Evolutionary conservation across 1,140 invertebrate species (phyloP).

Genomic region (Lasaia peninsularis): DNA sequence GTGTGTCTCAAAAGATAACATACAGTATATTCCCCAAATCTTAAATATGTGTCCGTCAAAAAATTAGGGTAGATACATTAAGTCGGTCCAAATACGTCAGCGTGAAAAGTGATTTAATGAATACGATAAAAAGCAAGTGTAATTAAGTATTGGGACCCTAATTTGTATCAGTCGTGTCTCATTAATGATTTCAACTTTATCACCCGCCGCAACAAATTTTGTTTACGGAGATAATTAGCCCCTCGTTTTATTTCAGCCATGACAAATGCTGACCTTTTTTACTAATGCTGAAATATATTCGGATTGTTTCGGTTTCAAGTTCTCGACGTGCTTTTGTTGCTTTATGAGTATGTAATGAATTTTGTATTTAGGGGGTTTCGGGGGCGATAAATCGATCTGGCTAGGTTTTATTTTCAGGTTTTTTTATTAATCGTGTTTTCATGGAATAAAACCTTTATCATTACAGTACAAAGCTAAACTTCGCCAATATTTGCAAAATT

Average conservation of each 20-base stretch:
- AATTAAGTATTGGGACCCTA: slow-evolving; percentile 10
- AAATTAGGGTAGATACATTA: slow-evolving; percentile 2
- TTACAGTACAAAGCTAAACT: no score
- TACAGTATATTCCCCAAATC: background rate
- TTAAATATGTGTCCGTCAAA: background rate
- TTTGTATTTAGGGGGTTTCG: no score
- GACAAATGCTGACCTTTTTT: slow-evolving; percentile 9
- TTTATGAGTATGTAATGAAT: no score
- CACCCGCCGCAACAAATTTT: slow-evolving; percentile 9
- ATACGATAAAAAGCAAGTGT: slow-evolving; percentile 9
- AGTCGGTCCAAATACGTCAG: background rate
- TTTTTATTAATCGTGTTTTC: no score
- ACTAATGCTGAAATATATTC: background rate
- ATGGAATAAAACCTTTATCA: no score
- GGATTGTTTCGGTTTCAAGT: background rate
- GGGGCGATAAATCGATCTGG: no score
- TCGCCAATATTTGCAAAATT: no score
- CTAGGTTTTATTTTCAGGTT: no score
- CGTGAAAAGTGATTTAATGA: slow-evolving; percentile 10
- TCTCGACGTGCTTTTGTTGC: no score
- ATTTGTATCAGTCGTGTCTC: slow-evolving; percentile 9
- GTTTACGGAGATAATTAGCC: slow-evolving; percentile 5
- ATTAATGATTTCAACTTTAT: slow-evolving; percentile 9
- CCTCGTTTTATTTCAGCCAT: background rate
- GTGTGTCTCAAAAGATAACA: background rate